phyloP scores from a whole-genome alignment of 2,113 vertebrate genomes.

The Tonatia bakeri region DNA sequence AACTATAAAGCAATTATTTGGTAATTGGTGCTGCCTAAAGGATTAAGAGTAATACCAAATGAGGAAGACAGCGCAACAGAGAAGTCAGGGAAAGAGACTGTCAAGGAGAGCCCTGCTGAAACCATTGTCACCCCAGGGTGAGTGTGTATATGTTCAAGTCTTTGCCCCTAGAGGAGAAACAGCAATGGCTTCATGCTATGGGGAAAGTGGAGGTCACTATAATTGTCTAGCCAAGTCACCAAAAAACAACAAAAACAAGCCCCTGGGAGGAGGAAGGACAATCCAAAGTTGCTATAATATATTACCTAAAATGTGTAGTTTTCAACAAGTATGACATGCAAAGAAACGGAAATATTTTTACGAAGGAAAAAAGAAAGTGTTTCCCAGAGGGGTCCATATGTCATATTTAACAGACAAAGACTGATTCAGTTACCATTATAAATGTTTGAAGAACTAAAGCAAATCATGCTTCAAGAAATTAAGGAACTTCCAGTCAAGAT shows the following conservation, averaged over 20 bases:
- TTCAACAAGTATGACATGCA: background rate
- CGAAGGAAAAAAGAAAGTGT: background rate
- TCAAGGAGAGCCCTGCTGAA: background rate
- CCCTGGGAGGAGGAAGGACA: background rate
- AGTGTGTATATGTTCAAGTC: background rate
- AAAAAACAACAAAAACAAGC: slow-evolving; percentile 7
- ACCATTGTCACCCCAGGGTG: too few relatives aligned
- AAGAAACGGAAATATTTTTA: background rate
- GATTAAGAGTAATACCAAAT: background rate
- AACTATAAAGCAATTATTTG: background rate
- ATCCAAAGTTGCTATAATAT: background rate
- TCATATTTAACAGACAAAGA: background rate
- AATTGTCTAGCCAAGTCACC: background rate
- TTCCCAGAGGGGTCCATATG: background rate
- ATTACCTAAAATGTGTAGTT: background rate
- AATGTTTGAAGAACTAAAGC: background rate
- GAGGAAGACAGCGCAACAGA: background rate
- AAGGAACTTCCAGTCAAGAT: background rate
- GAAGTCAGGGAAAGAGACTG: background rate
- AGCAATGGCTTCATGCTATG: background rate
- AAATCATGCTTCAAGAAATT: background rate
- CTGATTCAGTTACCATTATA: background rate
- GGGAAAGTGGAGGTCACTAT: background rate
- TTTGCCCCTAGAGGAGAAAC: background rate
- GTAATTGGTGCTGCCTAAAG: background rate